Conservation (phyloP, 2,888 invertebrate species). For the Agrotis exclamationis region DNA sequence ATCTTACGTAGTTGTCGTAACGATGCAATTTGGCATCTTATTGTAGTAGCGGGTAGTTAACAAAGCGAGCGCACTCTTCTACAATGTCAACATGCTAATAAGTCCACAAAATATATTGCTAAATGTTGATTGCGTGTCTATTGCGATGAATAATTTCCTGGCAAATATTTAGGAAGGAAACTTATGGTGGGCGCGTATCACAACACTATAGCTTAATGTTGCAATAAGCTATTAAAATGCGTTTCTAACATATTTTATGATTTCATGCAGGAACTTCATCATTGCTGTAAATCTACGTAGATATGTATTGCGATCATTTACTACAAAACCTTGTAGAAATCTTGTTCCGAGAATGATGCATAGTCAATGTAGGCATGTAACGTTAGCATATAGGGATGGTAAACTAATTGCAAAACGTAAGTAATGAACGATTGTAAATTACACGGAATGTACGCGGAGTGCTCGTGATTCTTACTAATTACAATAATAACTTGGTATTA, state of each 20-base stretch:
- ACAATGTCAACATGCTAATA: conserved; percentile 50
- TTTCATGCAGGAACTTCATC: conserved; percentile 30
- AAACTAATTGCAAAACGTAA: conserved; percentile 85
- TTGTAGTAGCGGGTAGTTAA: conserved; percentile 36
- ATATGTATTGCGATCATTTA: conserved; percentile 40
- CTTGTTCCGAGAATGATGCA: conserved; percentile 72
- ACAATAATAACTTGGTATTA: conserved; percentile 87
- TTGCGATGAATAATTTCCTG: conserved; percentile 32
- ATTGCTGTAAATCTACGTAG: conserved; percentile 29
- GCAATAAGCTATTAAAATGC: conserved; percentile 15
- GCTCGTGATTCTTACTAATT: conserved; percentile 84
- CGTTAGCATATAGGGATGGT: conserved; percentile 72
- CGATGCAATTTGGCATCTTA: conserved; percentile 63
- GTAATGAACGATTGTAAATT: conserved; percentile 86
- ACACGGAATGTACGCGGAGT: conserved; percentile 78
- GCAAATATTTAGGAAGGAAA: conserved; percentile 9
- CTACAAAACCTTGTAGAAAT: conserved; percentile 60
- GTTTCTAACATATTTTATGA: conserved; percentile 16
- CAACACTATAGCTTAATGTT: not conserved
- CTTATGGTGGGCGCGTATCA: not conserved
- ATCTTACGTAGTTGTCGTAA: conserved; percentile 44
- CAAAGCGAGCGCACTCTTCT: conserved; percentile 42
- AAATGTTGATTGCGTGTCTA: conserved; percentile 38
- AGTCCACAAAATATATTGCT: conserved; percentile 23
- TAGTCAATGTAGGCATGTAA: conserved; percentile 71